Conservation (phyloP, 2,888 invertebrate genomes). For the Aelia acuminata region DNA sequence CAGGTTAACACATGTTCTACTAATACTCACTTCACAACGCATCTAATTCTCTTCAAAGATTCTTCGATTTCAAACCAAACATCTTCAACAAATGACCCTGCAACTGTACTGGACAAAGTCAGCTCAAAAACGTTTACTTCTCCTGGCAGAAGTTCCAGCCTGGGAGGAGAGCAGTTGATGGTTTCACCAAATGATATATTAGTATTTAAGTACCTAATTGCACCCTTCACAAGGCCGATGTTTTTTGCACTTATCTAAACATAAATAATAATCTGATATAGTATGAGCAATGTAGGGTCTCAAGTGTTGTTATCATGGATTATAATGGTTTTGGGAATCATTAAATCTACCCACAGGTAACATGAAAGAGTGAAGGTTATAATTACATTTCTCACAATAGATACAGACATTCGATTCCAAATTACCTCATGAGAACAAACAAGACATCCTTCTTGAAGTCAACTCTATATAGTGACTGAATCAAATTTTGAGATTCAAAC, state of each 20-base stretch:
- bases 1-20: neutral
- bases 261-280: too few relatives aligned
- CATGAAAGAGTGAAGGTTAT: too few relatives aligned
- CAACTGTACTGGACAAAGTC: neutral
- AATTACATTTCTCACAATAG: too few relatives aligned
- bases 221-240: slow-evolving; percentile 43
- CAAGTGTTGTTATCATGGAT: too few relatives aligned
- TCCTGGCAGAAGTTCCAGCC: neutral
- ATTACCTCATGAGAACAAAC: neutral
- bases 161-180: slow-evolving; percentile 25
- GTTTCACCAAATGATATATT: slow-evolving; percentile 20
- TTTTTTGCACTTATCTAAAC: slow-evolving; percentile 51
- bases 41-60: slow-evolving; percentile 10
- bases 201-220: neutral
- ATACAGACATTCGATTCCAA: too few relatives aligned
- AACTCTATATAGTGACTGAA: too few relatives aligned
- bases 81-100: slow-evolving; percentile 52
- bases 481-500: too few relatives aligned
- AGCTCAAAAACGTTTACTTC: slow-evolving; percentile 10
- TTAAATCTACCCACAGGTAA: too few relatives aligned
- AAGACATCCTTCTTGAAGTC: neutral
- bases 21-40: slow-evolving; percentile 44
- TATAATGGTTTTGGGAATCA: too few relatives aligned
- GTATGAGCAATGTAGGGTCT: too few relatives aligned
- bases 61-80: slow-evolving; percentile 41